Evolutionary conservation across 1,140 invertebrate species (phyloP).

Genomic region (Solenopsis fugax): DNA sequence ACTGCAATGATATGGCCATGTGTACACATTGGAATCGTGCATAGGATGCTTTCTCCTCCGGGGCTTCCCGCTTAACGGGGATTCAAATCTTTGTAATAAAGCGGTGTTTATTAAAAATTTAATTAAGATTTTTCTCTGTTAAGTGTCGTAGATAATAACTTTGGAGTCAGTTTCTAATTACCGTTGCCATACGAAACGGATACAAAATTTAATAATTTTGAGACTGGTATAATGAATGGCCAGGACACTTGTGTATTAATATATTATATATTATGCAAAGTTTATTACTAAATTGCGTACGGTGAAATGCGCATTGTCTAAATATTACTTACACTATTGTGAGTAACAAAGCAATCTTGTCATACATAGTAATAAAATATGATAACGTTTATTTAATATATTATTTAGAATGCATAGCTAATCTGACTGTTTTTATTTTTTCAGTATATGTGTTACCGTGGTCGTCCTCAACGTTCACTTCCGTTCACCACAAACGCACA

Average conservation of each 20-base stretch:
- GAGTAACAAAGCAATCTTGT: neutral
- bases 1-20: neutral
- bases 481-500: slow-evolving; percentile 97
- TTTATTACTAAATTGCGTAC: neutral
- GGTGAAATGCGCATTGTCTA: neutral
- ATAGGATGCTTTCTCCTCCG: neutral
- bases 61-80: neutral
- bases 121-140: slow-evolving; percentile 10
- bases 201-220: slow-evolving; percentile 4
- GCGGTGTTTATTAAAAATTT: slow-evolving; percentile 42
- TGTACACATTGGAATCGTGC: neutral
- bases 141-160: neutral
- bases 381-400: neutral
- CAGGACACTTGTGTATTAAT: neutral
- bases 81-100: slow-evolving; percentile 37
- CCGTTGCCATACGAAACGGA: neutral
- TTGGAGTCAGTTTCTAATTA: neutral
- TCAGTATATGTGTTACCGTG: slow-evolving; percentile 99
- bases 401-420: neutral
- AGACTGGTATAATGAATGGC: neutral
- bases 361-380: slow-evolving; percentile 7
- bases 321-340: neutral
- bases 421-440: slow-evolving; percentile 62
- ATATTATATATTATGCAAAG: neutral
- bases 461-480: slow-evolving; percentile 99